Evolutionary conservation across 2,113 vertebrate species (phyloP).

Genomic region (Trematomus loennbergii): DNA sequence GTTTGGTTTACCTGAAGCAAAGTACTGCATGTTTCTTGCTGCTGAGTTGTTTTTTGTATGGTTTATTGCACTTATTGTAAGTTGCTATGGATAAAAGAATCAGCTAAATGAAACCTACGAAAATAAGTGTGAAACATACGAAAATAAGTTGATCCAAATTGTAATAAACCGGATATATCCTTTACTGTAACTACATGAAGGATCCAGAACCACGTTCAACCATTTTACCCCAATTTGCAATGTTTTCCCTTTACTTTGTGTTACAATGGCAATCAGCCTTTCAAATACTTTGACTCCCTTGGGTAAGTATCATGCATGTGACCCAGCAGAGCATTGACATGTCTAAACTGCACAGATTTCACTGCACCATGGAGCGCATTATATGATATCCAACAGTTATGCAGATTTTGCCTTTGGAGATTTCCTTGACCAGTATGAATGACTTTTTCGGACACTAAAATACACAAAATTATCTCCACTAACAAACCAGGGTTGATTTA

Average conservation of each 20-base stretch:
- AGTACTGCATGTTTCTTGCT: no score
- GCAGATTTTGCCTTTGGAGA: slow-evolving; percentile 16
- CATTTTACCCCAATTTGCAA: background rate
- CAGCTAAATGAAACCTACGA: no score
- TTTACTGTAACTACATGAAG: background rate
- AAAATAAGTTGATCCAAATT: background rate
- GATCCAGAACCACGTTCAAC: background rate
- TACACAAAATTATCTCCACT: background rate
- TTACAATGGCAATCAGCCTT: background rate
- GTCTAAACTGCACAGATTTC: slow-evolving; percentile 18
- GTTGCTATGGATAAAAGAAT: no score
- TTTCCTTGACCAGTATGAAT: background rate
- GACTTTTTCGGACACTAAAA: background rate
- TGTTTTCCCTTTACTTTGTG: background rate
- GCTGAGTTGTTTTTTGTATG: no score
- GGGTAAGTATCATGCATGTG: slow-evolving; percentile 5
- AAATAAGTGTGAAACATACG: background rate
- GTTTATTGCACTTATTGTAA: no score
- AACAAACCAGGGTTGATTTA: background rate
- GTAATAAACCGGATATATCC: background rate
- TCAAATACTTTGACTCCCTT: background rate
- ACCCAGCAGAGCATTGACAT: slow-evolving; percentile 6
- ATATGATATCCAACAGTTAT: slow-evolving; percentile 14
- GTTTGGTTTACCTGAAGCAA: no score
- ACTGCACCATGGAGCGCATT: background rate